A percentile compares a stretch with the other conserved stretches of the same genome.
Conservation (phyloP, 2,113 vertebrate species). For the Ranitomeya variabilis region DNA sequence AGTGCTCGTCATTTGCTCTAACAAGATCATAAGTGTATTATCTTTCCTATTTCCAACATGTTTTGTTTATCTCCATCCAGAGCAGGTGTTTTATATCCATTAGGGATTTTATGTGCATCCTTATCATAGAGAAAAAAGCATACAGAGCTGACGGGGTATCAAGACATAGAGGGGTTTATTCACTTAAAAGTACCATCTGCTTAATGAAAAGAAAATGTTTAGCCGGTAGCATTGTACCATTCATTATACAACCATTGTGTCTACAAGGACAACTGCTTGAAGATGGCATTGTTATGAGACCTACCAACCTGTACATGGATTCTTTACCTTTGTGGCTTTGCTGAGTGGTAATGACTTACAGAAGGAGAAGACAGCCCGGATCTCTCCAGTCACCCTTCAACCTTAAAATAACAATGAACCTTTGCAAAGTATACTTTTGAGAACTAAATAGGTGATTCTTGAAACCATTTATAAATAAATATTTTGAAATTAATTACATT, state of each 20-base stretch:
- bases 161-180: conserved; percentile 64
- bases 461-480: not conserved
- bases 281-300: conserved; percentile 65
- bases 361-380: not conserved
- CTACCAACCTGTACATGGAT: not conserved
- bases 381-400: not conserved
- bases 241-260: conserved; percentile 69
- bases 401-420: not conserved
- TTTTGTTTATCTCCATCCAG: conserved; percentile 74
- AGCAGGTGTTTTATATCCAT: conserved; percentile 80
- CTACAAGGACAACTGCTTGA: conserved; percentile 63
- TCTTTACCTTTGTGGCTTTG: conserved; percentile 25
- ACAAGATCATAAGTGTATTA: conserved; percentile 74
- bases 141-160: conserved; percentile 68
- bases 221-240: conserved; percentile 70
- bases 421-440: not conserved
- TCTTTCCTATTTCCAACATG: conserved; percentile 65
- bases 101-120: conserved; percentile 70
- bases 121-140: conserved; percentile 72
- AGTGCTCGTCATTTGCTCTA: conserved; percentile 66
- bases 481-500: not conserved
- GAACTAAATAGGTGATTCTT: not conserved
- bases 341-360: not conserved
- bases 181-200: conserved; percentile 76
- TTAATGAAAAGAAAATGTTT: conserved; percentile 72